A percentile compares a stretch with the other conserved stretches of the same genome.
phyloP scores from a whole-genome alignment of 2,888 invertebrate species.

The Dryococelus australis region DNA sequence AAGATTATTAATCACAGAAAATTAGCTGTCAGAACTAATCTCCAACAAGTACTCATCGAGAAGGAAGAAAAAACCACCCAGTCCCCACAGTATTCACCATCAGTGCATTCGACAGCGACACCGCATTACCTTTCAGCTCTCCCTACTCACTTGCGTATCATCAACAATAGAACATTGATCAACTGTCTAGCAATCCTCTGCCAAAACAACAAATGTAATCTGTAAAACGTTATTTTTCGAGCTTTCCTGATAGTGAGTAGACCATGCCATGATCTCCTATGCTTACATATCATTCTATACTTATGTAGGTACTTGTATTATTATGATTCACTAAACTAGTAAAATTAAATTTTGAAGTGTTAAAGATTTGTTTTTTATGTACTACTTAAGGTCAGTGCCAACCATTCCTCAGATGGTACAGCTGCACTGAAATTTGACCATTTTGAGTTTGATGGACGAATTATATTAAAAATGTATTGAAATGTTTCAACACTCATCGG shows the following conservation, averaged over 20 bases:
- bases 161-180: not conserved
- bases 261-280: not conserved
- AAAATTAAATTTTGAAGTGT: not conserved
- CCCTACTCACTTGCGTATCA: not conserved
- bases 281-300: not conserved
- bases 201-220: not conserved
- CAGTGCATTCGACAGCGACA: not conserved
- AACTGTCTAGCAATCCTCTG: not conserved
- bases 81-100: not conserved
- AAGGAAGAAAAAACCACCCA: not conserved
- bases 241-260: not conserved
- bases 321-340: not conserved
- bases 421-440: not conserved
- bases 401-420: not conserved
- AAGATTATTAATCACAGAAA: not conserved
- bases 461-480: not conserved
- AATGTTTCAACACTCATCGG: not conserved
- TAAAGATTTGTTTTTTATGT: not conserved
- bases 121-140: not conserved
- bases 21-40: not conserved
- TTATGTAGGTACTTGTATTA: not conserved
- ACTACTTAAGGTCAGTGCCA: not conserved
- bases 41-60: not conserved
- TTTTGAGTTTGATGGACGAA: not conserved
- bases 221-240: not conserved